Percentiles rank a stretch among this genome's conserved stretches.
These are phyloP conservation scores for Xestoiulus laeticollis DNA, from an alignment of 2,888 invertebrate species.

Conservation along the genomic window DNA sequence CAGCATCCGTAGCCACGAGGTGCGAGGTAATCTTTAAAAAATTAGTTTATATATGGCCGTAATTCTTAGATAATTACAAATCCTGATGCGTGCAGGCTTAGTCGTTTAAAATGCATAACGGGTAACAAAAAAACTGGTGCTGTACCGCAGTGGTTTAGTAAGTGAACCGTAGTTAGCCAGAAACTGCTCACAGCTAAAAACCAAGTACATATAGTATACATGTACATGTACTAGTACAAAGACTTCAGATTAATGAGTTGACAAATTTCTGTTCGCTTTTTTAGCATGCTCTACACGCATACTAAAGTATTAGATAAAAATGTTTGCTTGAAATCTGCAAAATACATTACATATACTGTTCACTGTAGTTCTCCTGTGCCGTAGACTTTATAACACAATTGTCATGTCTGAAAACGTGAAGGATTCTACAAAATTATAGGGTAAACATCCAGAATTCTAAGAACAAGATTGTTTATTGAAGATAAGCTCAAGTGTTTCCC, in stretches of 20 bases:
- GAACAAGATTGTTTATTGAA: too few species aligned
- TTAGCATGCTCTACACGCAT: too few species aligned
- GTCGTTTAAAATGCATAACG: neutral
- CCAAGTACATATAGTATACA: too few species aligned
- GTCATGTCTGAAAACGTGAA: too few species aligned
- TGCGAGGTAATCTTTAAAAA: constrained; percentile 27
- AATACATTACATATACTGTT: too few species aligned
- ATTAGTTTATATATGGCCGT: neutral
- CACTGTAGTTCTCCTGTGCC: too few species aligned
- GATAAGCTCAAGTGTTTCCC: too few species aligned
- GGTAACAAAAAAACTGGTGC: neutral
- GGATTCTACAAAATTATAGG: too few species aligned
- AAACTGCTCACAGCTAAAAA: neutral
- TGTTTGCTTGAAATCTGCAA: too few species aligned
- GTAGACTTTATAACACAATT: too few species aligned
- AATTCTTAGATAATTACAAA: neutral
- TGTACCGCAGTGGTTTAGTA: neutral
- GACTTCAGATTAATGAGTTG: neutral
- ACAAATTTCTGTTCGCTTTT: neutral
- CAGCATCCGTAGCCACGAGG: neutral
- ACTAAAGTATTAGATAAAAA: too few species aligned
- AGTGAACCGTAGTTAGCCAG: neutral
- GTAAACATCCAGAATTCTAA: too few species aligned
- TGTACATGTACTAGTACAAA: neutral
- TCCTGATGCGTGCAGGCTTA: neutral